Evolutionary conservation across 1,140 invertebrate genomes (phyloP).

Genomic region (Calephelis nemesis): DNA sequence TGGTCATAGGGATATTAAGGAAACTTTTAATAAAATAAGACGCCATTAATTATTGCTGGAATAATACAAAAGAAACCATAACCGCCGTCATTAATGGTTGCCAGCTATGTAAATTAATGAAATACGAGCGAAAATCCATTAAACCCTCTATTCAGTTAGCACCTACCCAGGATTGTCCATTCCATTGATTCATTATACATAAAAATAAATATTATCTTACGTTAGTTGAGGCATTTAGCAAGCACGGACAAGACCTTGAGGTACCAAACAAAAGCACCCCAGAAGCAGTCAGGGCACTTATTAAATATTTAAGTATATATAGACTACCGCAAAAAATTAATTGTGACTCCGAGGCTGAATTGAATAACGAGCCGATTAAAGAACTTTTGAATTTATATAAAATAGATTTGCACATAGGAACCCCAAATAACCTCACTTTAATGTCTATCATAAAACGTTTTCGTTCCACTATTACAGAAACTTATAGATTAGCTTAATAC

Average conservation of each 20-base stretch:
- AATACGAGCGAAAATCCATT: constrained; percentile 31
- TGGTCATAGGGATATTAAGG: constrained; percentile 21
- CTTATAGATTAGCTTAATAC: constrained; percentile 39
- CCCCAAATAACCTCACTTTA: constrained; percentile 36
- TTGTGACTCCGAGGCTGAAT: too few species aligned
- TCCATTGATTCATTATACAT: too few species aligned
- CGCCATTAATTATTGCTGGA: constrained; percentile 32
- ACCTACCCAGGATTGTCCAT: not conserved
- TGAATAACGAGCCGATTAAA: too few species aligned
- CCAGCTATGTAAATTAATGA: constrained; percentile 26
- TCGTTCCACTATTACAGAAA: constrained; percentile 38
- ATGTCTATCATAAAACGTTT: constrained; percentile 36
- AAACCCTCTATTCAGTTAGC: constrained; percentile 29
- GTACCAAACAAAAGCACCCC: constrained; percentile 22
- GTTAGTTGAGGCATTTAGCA: constrained; percentile 25
- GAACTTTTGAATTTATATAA: too few species aligned
- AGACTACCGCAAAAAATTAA: too few species aligned
- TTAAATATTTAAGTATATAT: too few species aligned
- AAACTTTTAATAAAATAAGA: constrained; percentile 10
- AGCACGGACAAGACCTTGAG: constrained; percentile 30
- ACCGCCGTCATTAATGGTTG: constrained; percentile 29
- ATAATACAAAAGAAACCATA: not conserved
- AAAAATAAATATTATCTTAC: too few species aligned
- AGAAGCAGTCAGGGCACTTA: not conserved
- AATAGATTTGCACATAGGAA: too few species aligned